These are phyloP conservation scores for Lasioglossum leucozonium DNA, from an alignment of 2,888 invertebrate species.

Conservation along the genomic window DNA sequence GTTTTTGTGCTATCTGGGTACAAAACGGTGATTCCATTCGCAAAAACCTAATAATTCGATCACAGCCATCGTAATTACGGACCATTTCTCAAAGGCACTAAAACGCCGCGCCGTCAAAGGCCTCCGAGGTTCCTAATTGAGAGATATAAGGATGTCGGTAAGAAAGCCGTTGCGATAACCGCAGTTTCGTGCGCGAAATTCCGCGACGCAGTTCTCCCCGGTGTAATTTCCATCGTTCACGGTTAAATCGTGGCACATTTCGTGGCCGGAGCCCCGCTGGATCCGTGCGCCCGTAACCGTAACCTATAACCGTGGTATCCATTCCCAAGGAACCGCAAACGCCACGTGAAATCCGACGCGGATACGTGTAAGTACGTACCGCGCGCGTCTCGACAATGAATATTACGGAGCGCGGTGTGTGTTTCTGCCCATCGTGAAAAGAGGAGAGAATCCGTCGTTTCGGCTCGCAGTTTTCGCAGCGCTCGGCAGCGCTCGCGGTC, in stretches of 20 bases:
- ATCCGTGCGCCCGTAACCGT: constrained; percentile 69
- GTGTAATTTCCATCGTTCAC: constrained; percentile 58
- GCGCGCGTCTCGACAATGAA: constrained; percentile 48
- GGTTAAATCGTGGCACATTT: constrained; percentile 57
- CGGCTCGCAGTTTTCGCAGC: not conserved
- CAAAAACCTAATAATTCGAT: not conserved
- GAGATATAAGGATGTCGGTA: constrained; percentile 36
- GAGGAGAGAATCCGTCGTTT: constrained; percentile 50
- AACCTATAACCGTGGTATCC: constrained; percentile 79
- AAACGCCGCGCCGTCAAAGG: not conserved
- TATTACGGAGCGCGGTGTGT: constrained; percentile 9
- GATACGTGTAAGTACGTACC: constrained; percentile 58
- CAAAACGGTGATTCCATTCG: not conserved
- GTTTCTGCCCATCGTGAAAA: constrained; percentile 41
- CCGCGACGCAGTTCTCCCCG: not conserved
- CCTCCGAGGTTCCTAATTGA: constrained; percentile 26
- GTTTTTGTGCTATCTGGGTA: no score
- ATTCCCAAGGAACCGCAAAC: constrained; percentile 81
- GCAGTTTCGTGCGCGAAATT: constrained; percentile 51
- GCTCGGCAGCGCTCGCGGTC: constrained; percentile 10
- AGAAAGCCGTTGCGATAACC: constrained; percentile 32
- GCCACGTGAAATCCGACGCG: constrained; percentile 81
- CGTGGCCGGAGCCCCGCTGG: constrained; percentile 58
- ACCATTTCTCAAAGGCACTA: not conserved
- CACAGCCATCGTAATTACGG: not conserved